Evolutionary conservation across 2,113 vertebrate genomes (phyloP).

Genomic region (Erythrocercus mccallii): DNA sequence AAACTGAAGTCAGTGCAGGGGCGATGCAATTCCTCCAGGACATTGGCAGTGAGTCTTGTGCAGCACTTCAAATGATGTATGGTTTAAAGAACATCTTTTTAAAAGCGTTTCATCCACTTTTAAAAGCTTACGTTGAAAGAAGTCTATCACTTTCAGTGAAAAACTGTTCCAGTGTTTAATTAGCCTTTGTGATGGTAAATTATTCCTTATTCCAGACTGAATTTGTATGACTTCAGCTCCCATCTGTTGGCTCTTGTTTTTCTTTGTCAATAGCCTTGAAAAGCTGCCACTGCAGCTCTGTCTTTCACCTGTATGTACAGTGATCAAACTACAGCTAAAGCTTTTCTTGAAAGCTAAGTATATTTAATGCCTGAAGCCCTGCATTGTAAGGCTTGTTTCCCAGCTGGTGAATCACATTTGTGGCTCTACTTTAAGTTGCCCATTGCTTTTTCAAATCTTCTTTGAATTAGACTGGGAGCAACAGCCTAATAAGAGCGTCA

Average conservation of each 20-base stretch:
- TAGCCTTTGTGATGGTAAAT: neutral
- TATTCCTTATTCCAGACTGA: neutral
- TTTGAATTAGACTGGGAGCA: neutral
- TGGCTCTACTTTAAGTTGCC: neutral
- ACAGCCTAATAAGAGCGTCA: neutral
- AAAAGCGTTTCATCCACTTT: neutral
- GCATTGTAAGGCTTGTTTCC: neutral
- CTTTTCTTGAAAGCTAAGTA: neutral
- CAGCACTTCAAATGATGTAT: neutral
- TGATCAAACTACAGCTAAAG: neutral
- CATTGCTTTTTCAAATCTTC: neutral
- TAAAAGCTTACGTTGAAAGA: neutral
- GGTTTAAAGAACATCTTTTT: neutral
- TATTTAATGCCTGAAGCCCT: neutral
- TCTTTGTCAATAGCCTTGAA: conserved; percentile 10
- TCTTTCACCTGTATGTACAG: conserved; percentile 1
- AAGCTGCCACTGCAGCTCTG: neutral
- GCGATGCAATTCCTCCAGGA: neutral
- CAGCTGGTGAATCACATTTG: neutral
- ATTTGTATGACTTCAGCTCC: conserved; percentile 10
- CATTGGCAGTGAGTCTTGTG: neutral
- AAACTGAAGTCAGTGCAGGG: neutral
- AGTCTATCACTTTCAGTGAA: neutral
- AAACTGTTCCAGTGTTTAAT: conserved; percentile 16
- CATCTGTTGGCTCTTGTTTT: neutral